These are phyloP conservation scores for Crypturellus tataupa DNA, from an alignment of 2,797 vertebrate species.

Conservation along the genomic window DNA sequence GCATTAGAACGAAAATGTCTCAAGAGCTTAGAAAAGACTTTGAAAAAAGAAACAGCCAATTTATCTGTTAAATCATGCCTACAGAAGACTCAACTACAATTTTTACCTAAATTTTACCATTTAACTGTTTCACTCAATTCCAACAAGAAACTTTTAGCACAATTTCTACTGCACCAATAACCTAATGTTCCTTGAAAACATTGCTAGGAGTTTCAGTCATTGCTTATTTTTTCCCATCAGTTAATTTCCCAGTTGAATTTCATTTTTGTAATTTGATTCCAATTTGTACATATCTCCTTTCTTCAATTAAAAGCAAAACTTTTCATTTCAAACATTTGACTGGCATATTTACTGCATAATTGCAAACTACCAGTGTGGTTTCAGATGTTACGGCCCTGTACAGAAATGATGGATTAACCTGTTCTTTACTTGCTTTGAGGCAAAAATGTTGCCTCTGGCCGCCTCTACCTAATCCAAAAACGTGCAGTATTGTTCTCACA, in stretches of 20 bases:
- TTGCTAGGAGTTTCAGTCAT: not conserved
- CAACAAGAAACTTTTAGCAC: not conserved
- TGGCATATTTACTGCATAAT: conserved; percentile 69
- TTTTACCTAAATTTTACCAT: not conserved
- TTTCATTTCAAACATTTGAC: conserved; percentile 24
- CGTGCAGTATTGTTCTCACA: not conserved
- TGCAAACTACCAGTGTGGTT: conserved; percentile 34
- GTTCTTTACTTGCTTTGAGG: conserved; percentile 35
- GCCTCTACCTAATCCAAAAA: not conserved
- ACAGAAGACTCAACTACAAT: not conserved
- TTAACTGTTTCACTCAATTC: not conserved
- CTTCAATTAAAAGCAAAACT: not conserved
- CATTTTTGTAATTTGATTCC: conserved; percentile 27
- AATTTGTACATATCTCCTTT: not conserved
- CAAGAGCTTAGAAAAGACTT: not conserved
- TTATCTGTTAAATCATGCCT: not conserved
- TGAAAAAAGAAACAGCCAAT: not conserved
- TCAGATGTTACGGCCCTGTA: conserved; percentile 45
- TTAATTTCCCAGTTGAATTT: conserved; percentile 16
- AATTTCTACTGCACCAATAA: not conserved
- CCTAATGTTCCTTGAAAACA: not conserved
- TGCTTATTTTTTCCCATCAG: not conserved
- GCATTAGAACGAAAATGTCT: not conserved
- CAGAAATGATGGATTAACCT: conserved; percentile 44
- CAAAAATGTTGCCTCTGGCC: conserved; percentile 15